Base-by-base conservation (phyloP, 2,888 invertebrate species). In the Ophioninae sp. region DNA sequence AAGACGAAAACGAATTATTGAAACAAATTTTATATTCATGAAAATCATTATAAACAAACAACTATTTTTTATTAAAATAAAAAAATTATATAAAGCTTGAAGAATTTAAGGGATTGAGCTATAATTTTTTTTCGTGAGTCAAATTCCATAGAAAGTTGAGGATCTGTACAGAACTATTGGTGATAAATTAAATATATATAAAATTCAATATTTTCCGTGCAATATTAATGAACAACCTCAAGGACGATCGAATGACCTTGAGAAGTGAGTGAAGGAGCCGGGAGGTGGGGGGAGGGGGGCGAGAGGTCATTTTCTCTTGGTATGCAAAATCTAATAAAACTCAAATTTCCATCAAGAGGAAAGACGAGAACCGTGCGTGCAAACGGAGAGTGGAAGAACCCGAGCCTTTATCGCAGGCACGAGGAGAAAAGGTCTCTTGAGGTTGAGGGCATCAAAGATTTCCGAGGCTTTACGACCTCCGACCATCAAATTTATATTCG, bases 301-400 rank as follows among this genome's bases (percentile, higher is more conserved):
- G 39, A 39, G 39, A 39, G 39, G 8, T 39, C n/a, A 30, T 13
- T 51, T 17, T 10, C 51, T 10, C 13, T 13, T n/a, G 30, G 68
- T 64, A 44, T 37, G 2, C 17, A 44, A 56, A 13, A 65, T 63
- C 20, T 61, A 44, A 69, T 69, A 76, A 74, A 63, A 69, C 39
- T 56, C 37, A 63, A 41, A 56, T 69, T 64, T 71, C 20, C 76
- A 13, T 64, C 51, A 41, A 69, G 30, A 68, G 68, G 69, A 69
- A 74, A 61, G 39, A 41, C 22, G 68, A 65, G 59, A 51, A 56
- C 13, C 68, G 59, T 30, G 39, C n/a, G 64, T 44, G 37, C 63
- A 71, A 68, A 65, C 30, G 44, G 7, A 58, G 44, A 37, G n/a
- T 22, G 59, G 51, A 37, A 20, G 9, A n/a, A 10, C 20, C 13